phyloP scores from a whole-genome alignment of 53 echinoderm and acorn worm genomes.

The Glandiceps talaboti region DNA sequence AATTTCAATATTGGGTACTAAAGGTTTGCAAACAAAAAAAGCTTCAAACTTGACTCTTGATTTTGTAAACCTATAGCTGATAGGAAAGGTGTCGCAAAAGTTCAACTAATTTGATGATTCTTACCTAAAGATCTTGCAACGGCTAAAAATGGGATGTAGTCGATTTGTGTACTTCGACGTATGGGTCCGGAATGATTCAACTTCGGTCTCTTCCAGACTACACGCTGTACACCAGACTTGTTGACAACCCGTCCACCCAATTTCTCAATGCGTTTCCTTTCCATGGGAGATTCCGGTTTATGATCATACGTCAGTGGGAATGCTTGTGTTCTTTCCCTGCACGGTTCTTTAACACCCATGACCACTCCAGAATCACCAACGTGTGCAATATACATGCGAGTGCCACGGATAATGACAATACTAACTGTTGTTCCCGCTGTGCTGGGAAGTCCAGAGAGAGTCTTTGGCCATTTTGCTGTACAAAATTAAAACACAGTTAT shows the following conservation, averaged over 20 bases:
- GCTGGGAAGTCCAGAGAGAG: conserved; percentile 74
- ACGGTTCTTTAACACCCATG: conserved; percentile 30
- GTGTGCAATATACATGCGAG: conserved; percentile 73
- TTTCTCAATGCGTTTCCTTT: conserved; percentile 54
- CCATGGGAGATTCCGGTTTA: conserved; percentile 66
- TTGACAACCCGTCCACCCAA: conserved; percentile 68
- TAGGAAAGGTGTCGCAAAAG: too few relatives aligned
- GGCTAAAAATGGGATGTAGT: conserved; percentile 86
- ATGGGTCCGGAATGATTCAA: conserved; percentile 72
- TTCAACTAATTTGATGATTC: too few relatives aligned
- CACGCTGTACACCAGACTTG: conserved; percentile 79
- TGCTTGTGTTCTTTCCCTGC: background rate
- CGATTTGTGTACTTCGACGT: conserved; percentile 65
- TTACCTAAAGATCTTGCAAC: conserved; percentile 93
- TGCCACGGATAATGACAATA: conserved; percentile 66
- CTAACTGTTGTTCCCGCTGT: conserved; percentile 90
- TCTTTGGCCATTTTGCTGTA: conserved; percentile 63
- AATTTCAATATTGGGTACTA: too few relatives aligned
- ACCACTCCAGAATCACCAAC: conserved; percentile 85
- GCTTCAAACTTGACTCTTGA: too few relatives aligned
- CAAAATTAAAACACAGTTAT: background rate
- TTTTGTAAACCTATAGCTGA: too few relatives aligned
- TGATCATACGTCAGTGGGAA: conserved; percentile 66
- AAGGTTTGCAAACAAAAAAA: too few relatives aligned
- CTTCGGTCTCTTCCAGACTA: conserved; percentile 90